Conservation (phyloP, 53 echinoderm and acorn worm species). For the Crossaster papposus region DNA sequence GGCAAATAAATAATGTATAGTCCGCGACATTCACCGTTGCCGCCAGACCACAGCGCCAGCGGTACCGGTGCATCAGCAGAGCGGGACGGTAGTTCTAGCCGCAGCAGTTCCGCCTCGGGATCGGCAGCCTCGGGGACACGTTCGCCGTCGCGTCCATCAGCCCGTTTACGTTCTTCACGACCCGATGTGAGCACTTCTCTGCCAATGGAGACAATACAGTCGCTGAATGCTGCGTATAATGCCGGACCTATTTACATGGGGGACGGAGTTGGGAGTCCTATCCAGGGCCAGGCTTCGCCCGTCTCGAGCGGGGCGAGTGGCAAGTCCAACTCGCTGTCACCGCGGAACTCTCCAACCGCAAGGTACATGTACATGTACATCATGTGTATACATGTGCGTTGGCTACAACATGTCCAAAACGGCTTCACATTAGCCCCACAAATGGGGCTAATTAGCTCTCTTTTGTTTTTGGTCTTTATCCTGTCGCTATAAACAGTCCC, state of each 20-base stretch:
- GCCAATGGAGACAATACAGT: conserved; percentile 98
- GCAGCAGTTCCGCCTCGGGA: conserved; percentile 81
- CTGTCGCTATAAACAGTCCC: no score
- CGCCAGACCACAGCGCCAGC: conserved; percentile 65
- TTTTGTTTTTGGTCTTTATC: no score
- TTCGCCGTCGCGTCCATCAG: conserved; percentile 47
- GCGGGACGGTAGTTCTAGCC: conserved; percentile 75
- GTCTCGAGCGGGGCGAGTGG: conserved; percentile 77
- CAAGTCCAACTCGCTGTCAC: conserved; percentile 81
- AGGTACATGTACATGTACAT: conserved; percentile 15
- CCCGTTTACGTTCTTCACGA: conserved; percentile 36
- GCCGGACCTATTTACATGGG: conserved; percentile 94
- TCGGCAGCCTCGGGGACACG: conserved; percentile 80
- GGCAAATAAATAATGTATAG: conserved; percentile 55
- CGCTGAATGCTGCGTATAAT: conserved; percentile 97
- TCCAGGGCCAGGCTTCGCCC: conserved; percentile 78
- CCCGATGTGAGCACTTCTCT: conserved; percentile 71
- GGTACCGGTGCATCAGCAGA: conserved; percentile 44
- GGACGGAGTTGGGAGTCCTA: conserved; percentile 84
- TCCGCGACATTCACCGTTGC: conserved; percentile 69
- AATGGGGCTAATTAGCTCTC: no score
- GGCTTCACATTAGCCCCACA: no score
- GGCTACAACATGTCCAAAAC: background rate
- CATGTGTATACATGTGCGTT: background rate
- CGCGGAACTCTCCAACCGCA: conserved; percentile 71